Evolutionary conservation across 2,113 vertebrate genomes (phyloP).

Genomic region (Strix uralensis): DNA sequence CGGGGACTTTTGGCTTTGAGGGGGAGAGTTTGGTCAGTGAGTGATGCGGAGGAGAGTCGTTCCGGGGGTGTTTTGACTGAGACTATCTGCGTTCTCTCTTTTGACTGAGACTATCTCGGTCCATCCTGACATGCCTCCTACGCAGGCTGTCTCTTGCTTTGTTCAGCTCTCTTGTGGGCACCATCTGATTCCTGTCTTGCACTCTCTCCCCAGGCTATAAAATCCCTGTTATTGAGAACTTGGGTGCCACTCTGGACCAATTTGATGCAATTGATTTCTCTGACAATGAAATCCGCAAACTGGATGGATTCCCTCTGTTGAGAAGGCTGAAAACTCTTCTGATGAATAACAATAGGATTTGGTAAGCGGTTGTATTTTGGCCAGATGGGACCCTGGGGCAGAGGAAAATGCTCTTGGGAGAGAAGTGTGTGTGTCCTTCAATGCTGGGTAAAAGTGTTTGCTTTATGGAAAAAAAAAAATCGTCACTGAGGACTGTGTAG

Average conservation of each 20-base stretch:
- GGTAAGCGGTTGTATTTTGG: slow-evolving; percentile 71
- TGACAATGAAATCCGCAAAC: slow-evolving; percentile 93
- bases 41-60: rapidly evolving
- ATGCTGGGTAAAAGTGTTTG: neutral
- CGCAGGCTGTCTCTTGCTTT: rapidly evolving
- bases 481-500: rapidly evolving
- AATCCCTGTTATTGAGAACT: slow-evolving; percentile 94
- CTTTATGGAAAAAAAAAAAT: neutral
- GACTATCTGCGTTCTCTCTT: rapidly evolving
- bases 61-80: neutral
- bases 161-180: neutral
- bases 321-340: slow-evolving; percentile 88
- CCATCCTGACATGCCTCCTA: rapidly evolving
- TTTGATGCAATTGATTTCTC: slow-evolving; percentile 98
- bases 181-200: neutral
- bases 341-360: slow-evolving; percentile 96
- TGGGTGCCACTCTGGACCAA: slow-evolving; percentile 95
- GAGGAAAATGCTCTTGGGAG: neutral
- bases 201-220: slow-evolving; percentile 82
- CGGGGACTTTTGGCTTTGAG: neutral
- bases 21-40: neutral
- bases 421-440: neutral
- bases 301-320: slow-evolving; percentile 93
- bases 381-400: neutral
- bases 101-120: no score